Conservation (phyloP, 1,140 invertebrate genomes). For the Lepidotrigona ventralis region DNA sequence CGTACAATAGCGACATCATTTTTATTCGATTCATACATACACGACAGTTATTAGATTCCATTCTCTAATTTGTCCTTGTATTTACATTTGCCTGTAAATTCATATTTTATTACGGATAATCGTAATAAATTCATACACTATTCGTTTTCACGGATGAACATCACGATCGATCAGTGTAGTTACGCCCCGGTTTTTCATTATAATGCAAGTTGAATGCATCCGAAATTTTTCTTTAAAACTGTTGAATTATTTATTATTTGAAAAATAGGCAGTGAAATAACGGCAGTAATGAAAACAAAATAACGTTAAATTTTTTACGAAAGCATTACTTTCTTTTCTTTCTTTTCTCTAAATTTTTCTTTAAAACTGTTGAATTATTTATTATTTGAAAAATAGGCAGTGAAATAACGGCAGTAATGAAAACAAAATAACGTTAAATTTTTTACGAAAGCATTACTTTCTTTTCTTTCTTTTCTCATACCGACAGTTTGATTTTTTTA, state of each 20-base stretch:
- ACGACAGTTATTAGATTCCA: constrained; percentile 3
- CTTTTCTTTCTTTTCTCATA: not conserved
- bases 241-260: not conserved
- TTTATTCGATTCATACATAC: constrained; percentile 24
- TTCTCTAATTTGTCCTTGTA: constrained; percentile 11
- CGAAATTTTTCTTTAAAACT: not conserved
- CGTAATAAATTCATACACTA: not conserved
- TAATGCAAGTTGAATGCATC: not conserved
- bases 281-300: not conserved
- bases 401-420: not conserved
- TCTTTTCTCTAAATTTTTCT: too few relatives aligned
- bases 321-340: not conserved
- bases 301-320: not conserved
- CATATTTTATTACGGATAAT: not conserved
- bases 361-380: not conserved
- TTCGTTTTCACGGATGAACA: not conserved
- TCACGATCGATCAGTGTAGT: not conserved
- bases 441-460: not conserved
- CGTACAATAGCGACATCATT: constrained; percentile 47
- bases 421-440: not conserved
- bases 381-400: not conserved
- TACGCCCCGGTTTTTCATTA: too few relatives aligned
- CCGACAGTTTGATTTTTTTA: constrained; percentile 24
- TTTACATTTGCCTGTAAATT: not conserved
- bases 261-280: not conserved